Evolutionary conservation across 30 jellyfish, hydroid and myxozoan genomes (phyloP), one percentile per base, ranked within the genome.

Genomic region (Nemopilema nomurai): DNA sequence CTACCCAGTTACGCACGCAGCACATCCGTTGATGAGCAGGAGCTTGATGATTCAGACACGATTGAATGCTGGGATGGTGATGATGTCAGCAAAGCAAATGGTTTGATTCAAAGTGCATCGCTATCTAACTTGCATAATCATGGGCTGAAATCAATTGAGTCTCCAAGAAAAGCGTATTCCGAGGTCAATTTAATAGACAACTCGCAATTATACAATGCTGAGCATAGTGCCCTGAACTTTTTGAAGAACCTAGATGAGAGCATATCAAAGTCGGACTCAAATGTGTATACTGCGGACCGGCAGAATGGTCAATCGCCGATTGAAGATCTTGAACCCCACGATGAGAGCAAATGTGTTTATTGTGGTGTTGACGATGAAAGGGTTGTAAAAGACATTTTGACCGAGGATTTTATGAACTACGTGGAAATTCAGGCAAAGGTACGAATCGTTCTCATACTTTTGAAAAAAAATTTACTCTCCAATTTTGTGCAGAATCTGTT

Each of bases 401-500:
- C 89, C 6, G 96, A 70, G 27, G 98, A 92, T 27, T 87, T 80
- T 82, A 74, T 64, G 53, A 79, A 88, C 65, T 92, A 81, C 21
- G 71, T 92, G 30, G 94, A 92, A 76, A 80, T 92, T n/a, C 98
- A 92, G 82, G 98, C 98, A 0, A 90, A 92, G 89, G 98, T 92
- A 52, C 26, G 91, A 73, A 26, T 49, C 63, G 16, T n/a, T n/a
- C n/a, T n/a, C n/a, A n/a, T n/a, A n/a, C n/a, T n/a, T n/a, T n/a
- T n/a, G n/a, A n/a, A n/a, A n/a, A n/a, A n/a, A n/a, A n/a, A n/a
- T n/a, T n/a, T n/a, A n/a, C n/a, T n/a, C n/a, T n/a, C n/a, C n/a
- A n/a, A n/a, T n/a, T n/a, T n/a, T n/a, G n/a, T n/a, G n/a, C n/a
- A n/a, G n/a, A n/a, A n/a, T n/a, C n/a, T n/a, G n/a, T n/a, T n/a